phyloP scores from a whole-genome alignment of 1,140 invertebrate genomes.

The Drosophila willistoni region DNA sequence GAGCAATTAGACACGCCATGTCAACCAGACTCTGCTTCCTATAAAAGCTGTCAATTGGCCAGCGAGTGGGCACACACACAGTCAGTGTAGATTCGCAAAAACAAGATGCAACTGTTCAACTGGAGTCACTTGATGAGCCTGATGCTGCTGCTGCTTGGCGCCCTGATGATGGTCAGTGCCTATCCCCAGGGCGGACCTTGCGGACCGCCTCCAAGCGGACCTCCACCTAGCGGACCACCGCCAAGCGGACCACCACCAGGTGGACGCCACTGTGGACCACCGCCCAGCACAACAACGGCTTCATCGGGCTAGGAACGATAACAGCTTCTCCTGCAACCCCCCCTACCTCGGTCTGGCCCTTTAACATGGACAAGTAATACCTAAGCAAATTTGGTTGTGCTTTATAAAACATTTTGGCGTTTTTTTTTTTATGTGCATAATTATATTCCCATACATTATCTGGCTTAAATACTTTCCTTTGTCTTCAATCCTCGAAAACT shows the following conservation, averaged over 20 bases:
- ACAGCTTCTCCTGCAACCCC: not conserved
- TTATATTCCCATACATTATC: not conserved
- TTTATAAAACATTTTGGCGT: not conserved
- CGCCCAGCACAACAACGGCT: conserved; percentile 57
- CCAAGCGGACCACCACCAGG: conserved; percentile 39
- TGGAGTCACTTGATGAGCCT: conserved; percentile 40
- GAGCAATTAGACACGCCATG: conserved; percentile 51
- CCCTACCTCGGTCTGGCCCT: not conserved
- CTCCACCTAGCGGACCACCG: conserved; percentile 56
- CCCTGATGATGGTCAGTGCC: conserved; percentile 52
- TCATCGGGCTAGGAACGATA: conserved; percentile 27
- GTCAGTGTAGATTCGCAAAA: conserved; percentile 10
- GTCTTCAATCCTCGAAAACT: not conserved
- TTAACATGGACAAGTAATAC: not conserved
- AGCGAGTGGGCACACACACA: not conserved
- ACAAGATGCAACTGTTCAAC: conserved; percentile 61
- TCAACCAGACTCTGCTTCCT: not conserved
- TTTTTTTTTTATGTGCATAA: not conserved
- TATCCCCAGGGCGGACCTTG: conserved; percentile 50
- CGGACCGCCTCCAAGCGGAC: conserved; percentile 57
- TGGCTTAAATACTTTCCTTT: not conserved
- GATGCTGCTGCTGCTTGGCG: conserved; percentile 50
- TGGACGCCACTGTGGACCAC: conserved; percentile 36
- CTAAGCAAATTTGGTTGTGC: not conserved
- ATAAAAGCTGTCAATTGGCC: conserved; percentile 39